phyloP scores from a whole-genome alignment of 2,888 invertebrate species.

The Drosophila cyrtoloma region DNA sequence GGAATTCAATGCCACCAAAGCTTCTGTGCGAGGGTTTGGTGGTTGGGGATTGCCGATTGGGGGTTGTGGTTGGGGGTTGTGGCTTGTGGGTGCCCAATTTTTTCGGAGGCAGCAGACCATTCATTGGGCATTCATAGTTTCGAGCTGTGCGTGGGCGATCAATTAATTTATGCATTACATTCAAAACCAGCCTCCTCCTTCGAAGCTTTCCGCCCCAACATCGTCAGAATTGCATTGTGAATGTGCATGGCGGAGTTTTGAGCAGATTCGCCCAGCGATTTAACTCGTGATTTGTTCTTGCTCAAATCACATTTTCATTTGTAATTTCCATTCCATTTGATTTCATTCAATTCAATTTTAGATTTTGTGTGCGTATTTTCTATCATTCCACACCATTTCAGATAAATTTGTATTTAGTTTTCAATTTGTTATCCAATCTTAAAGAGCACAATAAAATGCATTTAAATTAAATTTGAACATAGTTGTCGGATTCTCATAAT shows the following conservation, averaged over 20 bases:
- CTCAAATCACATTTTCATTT: slow-evolving; percentile 7
- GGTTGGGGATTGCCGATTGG: not conserved
- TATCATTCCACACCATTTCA: not conserved
- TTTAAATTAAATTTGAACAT: not conserved
- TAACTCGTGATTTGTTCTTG: slow-evolving; percentile 16
- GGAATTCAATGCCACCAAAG: slow-evolving; percentile 11
- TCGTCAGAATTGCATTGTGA: slow-evolving; percentile 37
- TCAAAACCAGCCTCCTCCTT: slow-evolving; percentile 12
- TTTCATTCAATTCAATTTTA: slow-evolving; percentile 23
- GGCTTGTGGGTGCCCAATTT: slow-evolving; percentile 26
- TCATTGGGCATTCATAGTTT: slow-evolving; percentile 71
- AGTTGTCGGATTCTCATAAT: not conserved
- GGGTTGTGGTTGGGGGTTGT: not conserved
- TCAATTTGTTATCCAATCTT: not conserved
- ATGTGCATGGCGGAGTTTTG: slow-evolving; percentile 61
- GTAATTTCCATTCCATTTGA: slow-evolving; percentile 24
- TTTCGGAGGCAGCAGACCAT: slow-evolving; percentile 52
- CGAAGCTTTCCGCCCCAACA: not conserved
- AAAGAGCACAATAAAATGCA: not conserved
- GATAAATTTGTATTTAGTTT: not conserved
- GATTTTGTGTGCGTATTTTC: not conserved
- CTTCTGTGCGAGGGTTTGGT: not conserved
- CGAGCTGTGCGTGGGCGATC: slow-evolving; percentile 39
- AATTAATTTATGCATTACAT: slow-evolving; percentile 78
- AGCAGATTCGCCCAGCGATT: slow-evolving; percentile 29